Evolutionary conservation across 2,113 vertebrate genomes (phyloP).

Genomic region (Malurus cyaneus): DNA sequence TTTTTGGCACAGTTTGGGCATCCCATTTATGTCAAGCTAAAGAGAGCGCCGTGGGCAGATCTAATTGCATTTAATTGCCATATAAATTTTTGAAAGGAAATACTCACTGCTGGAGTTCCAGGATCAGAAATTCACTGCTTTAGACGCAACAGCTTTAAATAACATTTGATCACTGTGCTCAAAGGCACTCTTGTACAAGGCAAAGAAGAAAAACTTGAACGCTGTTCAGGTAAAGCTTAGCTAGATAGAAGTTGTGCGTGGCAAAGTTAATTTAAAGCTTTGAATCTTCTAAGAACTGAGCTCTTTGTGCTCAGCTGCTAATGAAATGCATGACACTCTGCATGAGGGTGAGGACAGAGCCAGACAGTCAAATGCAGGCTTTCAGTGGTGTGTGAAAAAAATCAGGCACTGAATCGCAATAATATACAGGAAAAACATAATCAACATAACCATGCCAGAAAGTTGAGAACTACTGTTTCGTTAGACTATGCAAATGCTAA

Average conservation of each 20-base stretch:
- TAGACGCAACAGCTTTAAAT: neutral
- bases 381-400: neutral
- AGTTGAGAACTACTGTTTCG: neutral
- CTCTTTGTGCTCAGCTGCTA: neutral
- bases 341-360: neutral
- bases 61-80: constrained; percentile 33
- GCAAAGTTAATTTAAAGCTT: neutral
- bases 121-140: neutral
- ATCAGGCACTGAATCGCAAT: neutral
- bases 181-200: neutral
- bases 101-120: neutral
- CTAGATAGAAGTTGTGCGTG: neutral
- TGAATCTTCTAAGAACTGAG: neutral
- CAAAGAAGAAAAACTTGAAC: neutral
- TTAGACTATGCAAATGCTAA: neutral
- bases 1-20: neutral
- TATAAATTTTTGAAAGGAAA: constrained; percentile 30
- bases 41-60: neutral
- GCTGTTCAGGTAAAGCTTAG: neutral
- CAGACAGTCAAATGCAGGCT: neutral
- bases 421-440: neutral
- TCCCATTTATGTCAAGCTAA: neutral
- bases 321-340: neutral
- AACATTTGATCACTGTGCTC: neutral
- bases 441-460: neutral